Base-by-base conservation (phyloP, 2,113 vertebrate genomes). In the Campylorhamphus procurvoides region DNA sequence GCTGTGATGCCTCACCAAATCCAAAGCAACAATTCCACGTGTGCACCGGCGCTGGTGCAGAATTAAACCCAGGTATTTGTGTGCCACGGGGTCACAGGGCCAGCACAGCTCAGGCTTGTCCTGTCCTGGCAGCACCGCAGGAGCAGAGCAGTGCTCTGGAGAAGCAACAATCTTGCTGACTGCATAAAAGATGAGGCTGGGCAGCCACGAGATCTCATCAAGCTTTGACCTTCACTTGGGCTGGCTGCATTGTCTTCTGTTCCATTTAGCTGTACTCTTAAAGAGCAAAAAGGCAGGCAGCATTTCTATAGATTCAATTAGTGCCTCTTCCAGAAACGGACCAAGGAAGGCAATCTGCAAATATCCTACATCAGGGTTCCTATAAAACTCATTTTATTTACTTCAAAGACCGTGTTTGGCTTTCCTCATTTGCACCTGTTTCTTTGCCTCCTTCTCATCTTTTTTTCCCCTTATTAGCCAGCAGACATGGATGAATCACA, bases 171-270 rank as follows among this genome's bases (percentile, higher is more conserved):
- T 96, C 85, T 95, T 71, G 81, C 73, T 93, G 94, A 96, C 84
- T 95, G 90, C 86, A 88, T 91, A 96, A 93, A 80, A 94, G 72
- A 94, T 69, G 75, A 97, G 92, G 71, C 93, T 69, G 90, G 73
- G 87, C 84, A 95, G 96, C 66, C 62, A 74, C 17, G 47, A 97
- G 84, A 97, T 95, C 94, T 95, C 96, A 97, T 92, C 93, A 87
- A 40, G 90, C 87, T 97, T 91, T 97, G 97, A 97, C 93, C 96
- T 97, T 97, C 92, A 96, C 85, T 97, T 84, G 40, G 82, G 93
- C 81, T 93, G 90, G 71, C 84, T 95, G 91, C 78, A 79, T 59
- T 92, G 87, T 91, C 75, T 97, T 95, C 97, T 95, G 85, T 95
- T 91, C 92, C 94, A 94, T 92, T 97, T 96, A 97, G 94, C 89